A percentile compares a stretch with the other conserved stretches of the same genome.
Evolutionary conservation across 2,888 invertebrate species (phyloP).

Genomic region (Nesidiocoris tenuis): DNA sequence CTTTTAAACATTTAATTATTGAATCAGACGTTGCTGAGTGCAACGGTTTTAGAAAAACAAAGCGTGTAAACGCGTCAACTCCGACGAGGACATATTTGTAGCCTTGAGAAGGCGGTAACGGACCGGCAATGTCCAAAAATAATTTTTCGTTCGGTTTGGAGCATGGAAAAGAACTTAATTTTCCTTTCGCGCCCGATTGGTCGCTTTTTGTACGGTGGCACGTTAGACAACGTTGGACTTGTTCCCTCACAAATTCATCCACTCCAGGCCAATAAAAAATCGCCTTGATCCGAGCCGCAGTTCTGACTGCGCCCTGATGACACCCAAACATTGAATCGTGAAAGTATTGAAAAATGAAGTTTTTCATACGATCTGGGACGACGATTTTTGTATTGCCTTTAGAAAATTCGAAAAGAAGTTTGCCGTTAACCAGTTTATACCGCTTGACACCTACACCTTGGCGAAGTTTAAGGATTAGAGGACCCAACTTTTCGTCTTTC

Average conservation of each 20-base stretch:
- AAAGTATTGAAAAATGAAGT: too few species aligned
- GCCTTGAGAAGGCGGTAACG: background rate
- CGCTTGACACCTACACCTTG: background rate
- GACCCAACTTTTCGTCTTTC: background rate
- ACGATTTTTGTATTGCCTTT: background rate
- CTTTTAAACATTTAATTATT: too few species aligned
- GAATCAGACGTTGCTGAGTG: background rate
- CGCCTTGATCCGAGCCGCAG: background rate
- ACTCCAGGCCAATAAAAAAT: constrained; percentile 4
- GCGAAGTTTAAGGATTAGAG: background rate
- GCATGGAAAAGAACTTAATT: background rate
- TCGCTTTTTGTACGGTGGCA: background rate
- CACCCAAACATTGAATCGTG: background rate
- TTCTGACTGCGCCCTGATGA: background rate
- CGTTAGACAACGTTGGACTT: constrained; percentile 1
- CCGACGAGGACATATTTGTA: background rate
- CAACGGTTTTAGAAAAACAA: background rate
- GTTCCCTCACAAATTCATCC: background rate
- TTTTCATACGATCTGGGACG: background rate
- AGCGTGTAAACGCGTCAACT: background rate
- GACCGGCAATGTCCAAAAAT: background rate
- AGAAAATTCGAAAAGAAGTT: background rate
- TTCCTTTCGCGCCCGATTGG: background rate
- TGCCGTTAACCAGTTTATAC: background rate
- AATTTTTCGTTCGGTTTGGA: background rate